A percentile compares a stretch with the other conserved stretches of the same genome.
Evolutionary conservation across 2,113 vertebrate species (phyloP).

Genomic region (Orcinus orca): DNA sequence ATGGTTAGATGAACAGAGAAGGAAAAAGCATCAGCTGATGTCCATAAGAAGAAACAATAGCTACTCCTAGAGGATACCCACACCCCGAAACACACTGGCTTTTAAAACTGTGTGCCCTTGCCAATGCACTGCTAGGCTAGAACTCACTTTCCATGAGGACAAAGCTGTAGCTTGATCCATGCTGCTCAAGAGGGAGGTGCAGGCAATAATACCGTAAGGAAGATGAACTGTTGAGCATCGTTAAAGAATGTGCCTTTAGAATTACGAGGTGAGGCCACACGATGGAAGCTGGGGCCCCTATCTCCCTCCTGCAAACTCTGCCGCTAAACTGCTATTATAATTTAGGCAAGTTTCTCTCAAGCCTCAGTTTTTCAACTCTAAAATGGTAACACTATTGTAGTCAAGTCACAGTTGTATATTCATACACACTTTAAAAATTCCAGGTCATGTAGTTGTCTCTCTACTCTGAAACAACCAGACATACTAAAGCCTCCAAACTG

Average conservation of each 20-base stretch:
- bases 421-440: neutral
- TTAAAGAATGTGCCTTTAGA: neutral
- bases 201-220: neutral
- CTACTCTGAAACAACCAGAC: neutral
- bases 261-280: neutral
- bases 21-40: neutral
- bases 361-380: neutral
- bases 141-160: neutral
- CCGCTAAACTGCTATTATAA: neutral
- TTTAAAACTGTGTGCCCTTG: neutral
- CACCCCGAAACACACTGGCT: neutral
- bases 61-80: neutral
- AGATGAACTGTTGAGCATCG: neutral
- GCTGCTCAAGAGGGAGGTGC: neutral
- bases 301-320: neutral
- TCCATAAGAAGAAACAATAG: neutral
- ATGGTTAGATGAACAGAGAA: neutral
- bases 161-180: neutral
- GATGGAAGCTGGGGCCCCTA: too few relatives aligned
- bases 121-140: neutral
- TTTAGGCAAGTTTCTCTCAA: neutral
- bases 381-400: neutral
- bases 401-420: neutral
- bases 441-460: neutral
- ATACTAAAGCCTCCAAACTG: neutral